Conservation (phyloP, 2,888 invertebrate genomes). For the Drosophila fungiperda region DNA sequence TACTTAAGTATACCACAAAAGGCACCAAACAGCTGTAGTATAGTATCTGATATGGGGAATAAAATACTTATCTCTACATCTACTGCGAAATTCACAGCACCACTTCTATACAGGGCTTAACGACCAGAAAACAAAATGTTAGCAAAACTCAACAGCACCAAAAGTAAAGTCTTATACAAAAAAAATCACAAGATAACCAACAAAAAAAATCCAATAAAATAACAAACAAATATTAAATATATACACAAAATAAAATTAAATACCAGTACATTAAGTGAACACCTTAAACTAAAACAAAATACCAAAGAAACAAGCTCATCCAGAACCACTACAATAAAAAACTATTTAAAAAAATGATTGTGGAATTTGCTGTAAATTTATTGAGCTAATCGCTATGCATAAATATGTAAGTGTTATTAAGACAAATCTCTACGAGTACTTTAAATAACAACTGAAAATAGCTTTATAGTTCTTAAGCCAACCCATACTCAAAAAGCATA, state of each 20-base stretch:
- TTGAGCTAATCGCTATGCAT: slow-evolving; percentile 38
- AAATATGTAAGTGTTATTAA: slow-evolving; percentile 49
- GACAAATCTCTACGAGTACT: slow-evolving; percentile 76
- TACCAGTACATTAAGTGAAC: slow-evolving; percentile 11
- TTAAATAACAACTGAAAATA: slow-evolving; percentile 82
- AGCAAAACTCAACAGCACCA: slow-evolving; percentile 64
- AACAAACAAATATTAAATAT: slow-evolving; percentile 20
- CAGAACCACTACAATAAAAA: slow-evolving; percentile 6
- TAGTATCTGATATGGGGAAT: slow-evolving; percentile 12
- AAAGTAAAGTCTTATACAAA: slow-evolving; percentile 29
- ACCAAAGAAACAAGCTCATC: slow-evolving; percentile 19
- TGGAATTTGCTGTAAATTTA: slow-evolving; percentile 41
- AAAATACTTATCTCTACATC: slow-evolving; percentile 17
- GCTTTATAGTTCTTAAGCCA: slow-evolving; percentile 83
- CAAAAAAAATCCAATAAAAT: slow-evolving; percentile 12
- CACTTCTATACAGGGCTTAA: slow-evolving; percentile 68
- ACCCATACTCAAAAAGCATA: slow-evolving; percentile 24
- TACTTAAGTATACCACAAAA: slow-evolving; percentile 46
- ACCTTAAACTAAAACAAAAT: slow-evolving; percentile 6
- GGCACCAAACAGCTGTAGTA: slow-evolving; percentile 47
- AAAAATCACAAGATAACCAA: slow-evolving; percentile 27
- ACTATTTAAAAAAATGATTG: slow-evolving; percentile 14
- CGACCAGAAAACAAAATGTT: slow-evolving; percentile 64
- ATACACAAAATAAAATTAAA: slow-evolving; percentile 3
- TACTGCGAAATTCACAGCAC: slow-evolving; percentile 28